Evolutionary conservation across 2,113 vertebrate species (phyloP).

Genomic region (Catharus minimus): DNA sequence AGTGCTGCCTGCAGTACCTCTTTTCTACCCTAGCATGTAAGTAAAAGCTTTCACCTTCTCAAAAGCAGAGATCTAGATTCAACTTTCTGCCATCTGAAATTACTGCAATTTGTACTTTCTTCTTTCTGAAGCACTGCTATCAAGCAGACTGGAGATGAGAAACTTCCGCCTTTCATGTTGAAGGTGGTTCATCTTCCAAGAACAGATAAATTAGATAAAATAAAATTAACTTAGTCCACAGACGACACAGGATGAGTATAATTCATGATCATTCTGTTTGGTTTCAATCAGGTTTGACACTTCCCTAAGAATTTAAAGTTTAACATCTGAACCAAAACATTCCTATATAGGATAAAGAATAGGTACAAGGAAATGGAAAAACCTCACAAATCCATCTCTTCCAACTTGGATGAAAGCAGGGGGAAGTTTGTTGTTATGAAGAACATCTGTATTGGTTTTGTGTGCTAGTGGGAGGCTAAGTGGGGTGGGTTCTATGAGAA

Average conservation of each 20-base stretch:
- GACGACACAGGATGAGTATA: background rate
- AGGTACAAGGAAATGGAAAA: background rate
- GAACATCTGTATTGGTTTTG: background rate
- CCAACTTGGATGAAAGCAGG: background rate
- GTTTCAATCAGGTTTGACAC: background rate
- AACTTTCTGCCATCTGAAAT: background rate
- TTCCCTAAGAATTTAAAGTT: background rate
- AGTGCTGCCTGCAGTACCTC: background rate
- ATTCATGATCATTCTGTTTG: background rate
- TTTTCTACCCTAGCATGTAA: rapidly evolving
- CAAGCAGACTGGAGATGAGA: background rate
- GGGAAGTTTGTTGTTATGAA: background rate
- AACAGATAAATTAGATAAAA: background rate
- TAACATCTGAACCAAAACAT: background rate
- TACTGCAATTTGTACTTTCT: background rate
- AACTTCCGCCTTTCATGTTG: background rate
- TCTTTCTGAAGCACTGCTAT: background rate
- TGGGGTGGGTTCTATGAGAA: background rate
- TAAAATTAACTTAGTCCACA: background rate
- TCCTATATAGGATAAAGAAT: background rate
- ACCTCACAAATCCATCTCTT: background rate
- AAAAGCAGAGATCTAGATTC: background rate
- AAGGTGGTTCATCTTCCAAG: background rate
- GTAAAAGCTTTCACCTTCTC: background rate
- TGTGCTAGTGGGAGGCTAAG: background rate